These are phyloP conservation scores for Euwallacea similis DNA, from an alignment of 1,140 invertebrate genomes.

Conservation along the genomic window DNA sequence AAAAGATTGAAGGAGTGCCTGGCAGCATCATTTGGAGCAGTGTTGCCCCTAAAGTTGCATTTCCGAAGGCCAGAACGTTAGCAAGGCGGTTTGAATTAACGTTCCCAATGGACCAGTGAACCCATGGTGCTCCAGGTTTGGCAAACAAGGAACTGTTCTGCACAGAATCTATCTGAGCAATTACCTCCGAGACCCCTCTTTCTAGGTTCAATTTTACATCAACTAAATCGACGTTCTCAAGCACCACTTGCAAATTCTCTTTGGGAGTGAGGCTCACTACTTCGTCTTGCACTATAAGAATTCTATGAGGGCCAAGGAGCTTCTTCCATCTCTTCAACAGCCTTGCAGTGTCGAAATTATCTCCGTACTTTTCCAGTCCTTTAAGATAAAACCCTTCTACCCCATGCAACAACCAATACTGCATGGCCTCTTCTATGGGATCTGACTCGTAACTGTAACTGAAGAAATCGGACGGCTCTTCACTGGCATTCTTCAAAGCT, in stretches of 20 bases:
- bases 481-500: constrained; percentile 27
- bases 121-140: constrained; percentile 67
- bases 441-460: constrained; percentile 39
- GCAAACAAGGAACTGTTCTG: constrained; percentile 62
- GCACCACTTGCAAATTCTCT: constrained; percentile 56
- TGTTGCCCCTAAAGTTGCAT: constrained; percentile 65
- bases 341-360: constrained; percentile 54
- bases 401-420: constrained; percentile 66
- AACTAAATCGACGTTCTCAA: constrained; percentile 69
- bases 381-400: constrained; percentile 84
- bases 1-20: constrained; percentile 78
- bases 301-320: constrained; percentile 61
- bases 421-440: constrained; percentile 60
- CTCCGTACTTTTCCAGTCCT: constrained; percentile 58
- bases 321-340: constrained; percentile 68
- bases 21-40: constrained; percentile 74
- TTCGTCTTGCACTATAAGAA: constrained; percentile 68
- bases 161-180: constrained; percentile 60
- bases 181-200: constrained; percentile 61
- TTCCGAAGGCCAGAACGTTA: constrained; percentile 55
- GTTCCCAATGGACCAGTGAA: constrained; percentile 75
- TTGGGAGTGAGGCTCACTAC: constrained; percentile 57
- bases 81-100: constrained; percentile 63
- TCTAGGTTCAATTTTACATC: constrained; percentile 67
- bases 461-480: constrained; percentile 39